Percentiles rank a stretch among this genome's conserved stretches.
These are phyloP conservation scores for silkworm (Bombyx mori) DNA, from an alignment of 1,140 invertebrate species.

Conservation along the genomic window DNA sequence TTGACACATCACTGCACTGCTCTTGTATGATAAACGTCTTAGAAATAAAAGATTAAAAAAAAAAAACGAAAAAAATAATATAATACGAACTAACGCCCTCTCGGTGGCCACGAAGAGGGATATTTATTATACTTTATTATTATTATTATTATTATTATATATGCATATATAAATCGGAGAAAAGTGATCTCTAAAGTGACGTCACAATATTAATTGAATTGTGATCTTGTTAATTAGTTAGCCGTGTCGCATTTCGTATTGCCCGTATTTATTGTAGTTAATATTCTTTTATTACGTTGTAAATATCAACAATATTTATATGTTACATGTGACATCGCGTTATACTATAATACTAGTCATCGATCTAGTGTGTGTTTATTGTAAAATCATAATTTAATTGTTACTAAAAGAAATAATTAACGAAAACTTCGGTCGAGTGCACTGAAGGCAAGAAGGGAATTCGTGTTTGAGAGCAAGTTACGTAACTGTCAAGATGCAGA, in stretches of 20 bases:
- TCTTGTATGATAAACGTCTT: constrained; percentile 47
- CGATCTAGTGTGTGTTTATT: constrained; percentile 66
- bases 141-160: constrained; percentile 44
- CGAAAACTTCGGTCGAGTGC: constrained; percentile 10
- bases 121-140: background rate
- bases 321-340: constrained; percentile 35
- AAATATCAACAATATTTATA: constrained; percentile 26
- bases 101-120: constrained; percentile 62
- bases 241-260: constrained; percentile 28
- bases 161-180: constrained; percentile 62
- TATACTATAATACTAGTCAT: constrained; percentile 62
- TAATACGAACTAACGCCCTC: constrained; percentile 37
- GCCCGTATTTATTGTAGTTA: constrained; percentile 24
- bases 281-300: constrained; percentile 16
- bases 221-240: constrained; percentile 26
- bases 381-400: constrained; percentile 17
- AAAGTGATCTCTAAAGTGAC: constrained; percentile 65
- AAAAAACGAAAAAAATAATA: constrained; percentile 39
- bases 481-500: constrained; percentile 41
- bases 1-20: constrained; percentile 46
- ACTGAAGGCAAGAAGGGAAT: constrained; percentile 18
- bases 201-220: constrained; percentile 53
- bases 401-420: constrained; percentile 18
- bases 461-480: background rate
- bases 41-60: background rate